phyloP scores from a whole-genome alignment of 1,140 invertebrate species.

The Apis cerana region DNA sequence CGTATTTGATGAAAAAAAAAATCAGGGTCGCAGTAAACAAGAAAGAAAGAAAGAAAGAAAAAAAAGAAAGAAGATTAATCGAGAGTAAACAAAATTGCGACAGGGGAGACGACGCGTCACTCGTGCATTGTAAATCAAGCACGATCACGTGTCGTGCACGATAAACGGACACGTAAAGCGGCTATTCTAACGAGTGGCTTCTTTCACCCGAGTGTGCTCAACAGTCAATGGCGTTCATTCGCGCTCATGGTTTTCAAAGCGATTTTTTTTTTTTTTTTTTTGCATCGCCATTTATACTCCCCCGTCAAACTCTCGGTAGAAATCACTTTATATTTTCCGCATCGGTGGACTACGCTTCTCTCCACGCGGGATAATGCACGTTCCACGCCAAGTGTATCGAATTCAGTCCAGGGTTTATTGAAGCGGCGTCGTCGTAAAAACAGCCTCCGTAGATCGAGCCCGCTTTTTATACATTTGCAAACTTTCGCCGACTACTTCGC shows the following conservation, averaged over 20 bases:
- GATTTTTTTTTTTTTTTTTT: slow-evolving; percentile 29
- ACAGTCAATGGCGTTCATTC: slow-evolving; percentile 46
- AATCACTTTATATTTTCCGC: slow-evolving; percentile 47
- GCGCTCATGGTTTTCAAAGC: slow-evolving; percentile 53
- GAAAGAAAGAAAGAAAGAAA: no score
- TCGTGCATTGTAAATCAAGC: slow-evolving; percentile 3
- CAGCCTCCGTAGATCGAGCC: neutral
- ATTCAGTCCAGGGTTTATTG: slow-evolving; percentile 3
- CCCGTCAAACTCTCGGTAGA: slow-evolving; percentile 20
- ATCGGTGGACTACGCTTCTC: slow-evolving; percentile 2
- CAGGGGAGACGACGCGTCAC: neutral
- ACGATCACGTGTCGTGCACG: neutral
- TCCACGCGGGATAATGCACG: slow-evolving; percentile 9
- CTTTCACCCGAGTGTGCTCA: slow-evolving; percentile 25
- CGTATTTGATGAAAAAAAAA: no score
- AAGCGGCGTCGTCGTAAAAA: slow-evolving; percentile 24
- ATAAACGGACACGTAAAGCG: slow-evolving; percentile 24
- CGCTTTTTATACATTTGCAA: slow-evolving; percentile 21
- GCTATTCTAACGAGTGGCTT: slow-evolving; percentile 17
- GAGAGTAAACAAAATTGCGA: neutral
- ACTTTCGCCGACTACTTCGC: slow-evolving; percentile 2
- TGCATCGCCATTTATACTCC: slow-evolving; percentile 29
- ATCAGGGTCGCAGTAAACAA: no score
- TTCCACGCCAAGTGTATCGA: slow-evolving; percentile 28
- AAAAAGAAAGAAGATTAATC: neutral